Evolutionary conservation across 2,797 vertebrate genomes (phyloP).

Genomic region (Myripristis murdjan): DNA sequence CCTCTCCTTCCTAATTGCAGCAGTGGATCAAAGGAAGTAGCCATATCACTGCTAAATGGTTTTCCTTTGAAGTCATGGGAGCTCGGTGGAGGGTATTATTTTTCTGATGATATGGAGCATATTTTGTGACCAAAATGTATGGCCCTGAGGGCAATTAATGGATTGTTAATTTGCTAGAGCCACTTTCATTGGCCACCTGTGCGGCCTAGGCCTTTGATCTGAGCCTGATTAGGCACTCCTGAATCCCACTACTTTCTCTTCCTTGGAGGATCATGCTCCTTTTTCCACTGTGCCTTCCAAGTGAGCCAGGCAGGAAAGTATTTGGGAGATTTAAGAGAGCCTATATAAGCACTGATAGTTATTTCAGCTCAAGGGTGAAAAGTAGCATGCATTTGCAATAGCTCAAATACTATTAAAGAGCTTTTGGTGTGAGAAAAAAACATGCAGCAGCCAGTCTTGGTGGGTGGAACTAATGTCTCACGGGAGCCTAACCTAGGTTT

Average conservation of each 20-base stretch:
- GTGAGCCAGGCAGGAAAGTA: slow-evolving; percentile 87
- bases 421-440: slow-evolving; percentile 32
- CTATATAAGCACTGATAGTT: slow-evolving; percentile 85
- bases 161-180: slow-evolving; percentile 82
- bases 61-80: slow-evolving; percentile 82
- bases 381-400: slow-evolving; percentile 79
- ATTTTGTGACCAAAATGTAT: slow-evolving; percentile 77
- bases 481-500: slow-evolving; percentile 38
- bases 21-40: slow-evolving; percentile 79
- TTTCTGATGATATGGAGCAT: slow-evolving; percentile 85
- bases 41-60: slow-evolving; percentile 73
- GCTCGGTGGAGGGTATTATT: slow-evolving; percentile 77
- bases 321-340: slow-evolving; percentile 86
- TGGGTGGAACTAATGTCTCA: slow-evolving; percentile 49
- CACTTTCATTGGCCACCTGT: slow-evolving; percentile 83
- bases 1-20: slow-evolving; percentile 80
- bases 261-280: slow-evolving; percentile 74
- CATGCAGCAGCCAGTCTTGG: slow-evolving; percentile 37
- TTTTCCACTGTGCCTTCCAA: slow-evolving; percentile 86
- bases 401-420: slow-evolving; percentile 78
- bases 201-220: slow-evolving; percentile 81
- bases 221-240: slow-evolving; percentile 80
- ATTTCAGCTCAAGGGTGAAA: slow-evolving; percentile 86
- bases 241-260: slow-evolving; percentile 80
- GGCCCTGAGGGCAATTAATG: slow-evolving; percentile 82